Percentiles rank a stretch among this genome's conserved stretches.
phyloP scores from a whole-genome alignment of 2,113 vertebrate genomes.

The Leptosomus discolor region DNA sequence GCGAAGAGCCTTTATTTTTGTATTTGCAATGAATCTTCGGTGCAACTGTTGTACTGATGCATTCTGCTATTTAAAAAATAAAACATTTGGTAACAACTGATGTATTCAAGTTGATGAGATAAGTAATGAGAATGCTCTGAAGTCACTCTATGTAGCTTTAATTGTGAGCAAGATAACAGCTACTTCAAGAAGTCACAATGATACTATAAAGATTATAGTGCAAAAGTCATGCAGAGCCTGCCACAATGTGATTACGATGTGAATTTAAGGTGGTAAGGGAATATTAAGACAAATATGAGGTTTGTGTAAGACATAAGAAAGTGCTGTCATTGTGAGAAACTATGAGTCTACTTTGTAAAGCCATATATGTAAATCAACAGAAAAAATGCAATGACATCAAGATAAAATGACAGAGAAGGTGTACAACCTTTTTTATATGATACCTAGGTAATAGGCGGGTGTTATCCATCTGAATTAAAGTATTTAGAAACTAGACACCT shows the following conservation, averaged over 20 bases:
- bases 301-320: neutral
- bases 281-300: neutral
- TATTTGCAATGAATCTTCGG: neutral
- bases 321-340: neutral
- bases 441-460: neutral
- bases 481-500: neutral
- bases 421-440: neutral
- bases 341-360: neutral
- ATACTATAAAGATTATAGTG: slow-evolving; percentile 18
- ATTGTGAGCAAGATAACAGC: slow-evolving; percentile 19
- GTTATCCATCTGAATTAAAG: neutral
- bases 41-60: neutral
- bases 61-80: neutral
- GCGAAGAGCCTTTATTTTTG: neutral
- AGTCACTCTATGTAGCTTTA: slow-evolving; percentile 35
- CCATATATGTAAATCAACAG: neutral
- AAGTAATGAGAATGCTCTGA: slow-evolving; percentile 17
- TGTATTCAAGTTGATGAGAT: neutral
- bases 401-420: neutral
- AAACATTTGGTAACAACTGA: neutral
- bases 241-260: neutral
- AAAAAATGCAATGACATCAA: neutral
- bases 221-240: neutral
- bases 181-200: neutral
- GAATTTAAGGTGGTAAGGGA: neutral